Evolutionary conservation across 2,888 invertebrate genomes (phyloP).

Genomic region (Lacanobia wlatinum): DNA sequence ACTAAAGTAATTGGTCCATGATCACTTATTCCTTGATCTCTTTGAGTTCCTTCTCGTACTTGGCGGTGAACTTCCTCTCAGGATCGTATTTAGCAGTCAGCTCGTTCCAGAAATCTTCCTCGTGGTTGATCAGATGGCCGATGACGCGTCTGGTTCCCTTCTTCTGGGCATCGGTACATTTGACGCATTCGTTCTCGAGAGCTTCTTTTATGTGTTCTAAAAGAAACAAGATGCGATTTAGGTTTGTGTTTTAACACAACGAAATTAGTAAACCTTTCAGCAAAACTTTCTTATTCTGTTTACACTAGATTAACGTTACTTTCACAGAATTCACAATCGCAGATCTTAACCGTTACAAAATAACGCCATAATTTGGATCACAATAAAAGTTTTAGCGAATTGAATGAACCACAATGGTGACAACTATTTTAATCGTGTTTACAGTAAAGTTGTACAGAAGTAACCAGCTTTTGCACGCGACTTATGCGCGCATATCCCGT

Average conservation of each 20-base stretch:
- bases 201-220: slow-evolving; percentile 79
- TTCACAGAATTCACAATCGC: no score
- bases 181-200: slow-evolving; percentile 73
- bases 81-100: slow-evolving; percentile 83
- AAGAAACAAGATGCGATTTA: not conserved
- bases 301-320: no score
- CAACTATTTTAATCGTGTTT: not conserved
- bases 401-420: not conserved
- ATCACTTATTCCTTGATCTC: slow-evolving; percentile 61
- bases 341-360: not conserved
- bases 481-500: no score
- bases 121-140: slow-evolving; percentile 74
- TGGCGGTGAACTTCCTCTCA: slow-evolving; percentile 72
- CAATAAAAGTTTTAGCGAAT: not conserved
- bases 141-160: slow-evolving; percentile 73
- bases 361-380: not conserved
- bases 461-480: no score
- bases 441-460: no score
- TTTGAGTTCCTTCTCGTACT: slow-evolving; percentile 79
- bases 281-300: no score
- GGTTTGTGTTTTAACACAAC: not conserved
- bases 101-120: slow-evolving; percentile 79
- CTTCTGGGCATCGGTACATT: slow-evolving; percentile 75
- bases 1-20: not conserved
- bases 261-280: not conserved